Evolutionary conservation across 2,113 vertebrate genomes (phyloP).

Genomic region (Rhynchomys soricoides): DNA sequence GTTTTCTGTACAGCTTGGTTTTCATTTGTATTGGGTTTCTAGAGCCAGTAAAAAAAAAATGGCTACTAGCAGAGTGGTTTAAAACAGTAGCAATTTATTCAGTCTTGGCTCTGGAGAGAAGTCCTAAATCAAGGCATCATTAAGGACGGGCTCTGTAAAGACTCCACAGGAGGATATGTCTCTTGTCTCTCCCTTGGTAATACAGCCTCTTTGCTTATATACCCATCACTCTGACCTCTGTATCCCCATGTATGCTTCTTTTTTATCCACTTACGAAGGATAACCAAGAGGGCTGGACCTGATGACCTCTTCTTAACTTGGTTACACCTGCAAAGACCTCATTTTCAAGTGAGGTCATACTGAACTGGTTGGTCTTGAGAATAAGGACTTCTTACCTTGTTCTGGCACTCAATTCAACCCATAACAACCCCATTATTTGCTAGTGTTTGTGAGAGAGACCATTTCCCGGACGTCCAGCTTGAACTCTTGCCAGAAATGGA

Average conservation of each 20-base stretch:
- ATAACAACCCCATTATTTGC: not conserved
- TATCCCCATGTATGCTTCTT: not conserved
- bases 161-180: not conserved
- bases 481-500: not conserved
- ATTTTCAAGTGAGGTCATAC: not conserved
- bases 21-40: conserved; percentile 16
- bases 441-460: not conserved
- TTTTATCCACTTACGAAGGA: not conserved
- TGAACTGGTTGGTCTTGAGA: not conserved
- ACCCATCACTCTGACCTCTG: not conserved
- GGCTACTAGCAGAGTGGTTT: not conserved
- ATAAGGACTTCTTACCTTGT: conserved; percentile 1
- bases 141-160: not conserved
- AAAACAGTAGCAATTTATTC: not conserved
- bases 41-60: not conserved
- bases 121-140: not conserved
- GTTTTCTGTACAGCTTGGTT: not conserved
- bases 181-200: not conserved
- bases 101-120: not conserved
- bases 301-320: not conserved
- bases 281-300: not conserved
- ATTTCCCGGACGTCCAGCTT: not conserved
- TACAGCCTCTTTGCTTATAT: not conserved
- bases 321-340: not conserved
- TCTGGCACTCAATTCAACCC: not conserved